phyloP scores from a whole-genome alignment of 2,888 invertebrate species.

The Sepioteuthis lessoniana region DNA sequence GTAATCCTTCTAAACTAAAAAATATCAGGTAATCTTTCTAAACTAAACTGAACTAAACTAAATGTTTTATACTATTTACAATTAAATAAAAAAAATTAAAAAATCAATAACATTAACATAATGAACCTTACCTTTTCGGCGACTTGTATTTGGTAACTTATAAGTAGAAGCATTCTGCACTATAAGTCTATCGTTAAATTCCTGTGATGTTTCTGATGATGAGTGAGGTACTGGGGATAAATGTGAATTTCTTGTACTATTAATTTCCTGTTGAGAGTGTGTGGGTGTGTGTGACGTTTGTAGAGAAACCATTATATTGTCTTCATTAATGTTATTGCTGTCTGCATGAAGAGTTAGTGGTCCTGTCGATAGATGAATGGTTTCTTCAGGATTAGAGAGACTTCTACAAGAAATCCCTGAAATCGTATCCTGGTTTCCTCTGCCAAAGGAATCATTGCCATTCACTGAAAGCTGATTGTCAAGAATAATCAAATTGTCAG shows the following conservation, averaged over 20 bases:
- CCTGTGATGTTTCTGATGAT: not conserved
- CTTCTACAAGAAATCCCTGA: not conserved
- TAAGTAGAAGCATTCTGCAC: not conserved
- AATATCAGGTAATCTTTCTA: too few relatives aligned
- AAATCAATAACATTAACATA: not conserved
- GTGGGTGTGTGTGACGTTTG: not conserved
- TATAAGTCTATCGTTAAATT: not conserved
- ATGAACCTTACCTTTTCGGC: slow-evolving; percentile 36
- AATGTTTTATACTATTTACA: too few relatives aligned
- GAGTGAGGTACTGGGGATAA: not conserved
- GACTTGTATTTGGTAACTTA: not conserved
- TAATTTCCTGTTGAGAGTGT: not conserved
- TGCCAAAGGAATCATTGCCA: not conserved
- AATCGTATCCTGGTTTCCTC: not conserved
- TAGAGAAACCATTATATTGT: not conserved
- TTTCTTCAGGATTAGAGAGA: not conserved
- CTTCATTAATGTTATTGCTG: not conserved
- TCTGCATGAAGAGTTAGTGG: not conserved
- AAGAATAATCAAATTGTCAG: not conserved
- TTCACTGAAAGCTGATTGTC: not conserved
- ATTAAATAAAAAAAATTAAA: too few relatives aligned
- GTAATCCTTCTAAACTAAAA: too few relatives aligned
- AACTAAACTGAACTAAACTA: too few relatives aligned
- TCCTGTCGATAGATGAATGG: not conserved
- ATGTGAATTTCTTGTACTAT: not conserved